Conservation (phyloP, 2,888 invertebrate species). For the Helleia helle region DNA sequence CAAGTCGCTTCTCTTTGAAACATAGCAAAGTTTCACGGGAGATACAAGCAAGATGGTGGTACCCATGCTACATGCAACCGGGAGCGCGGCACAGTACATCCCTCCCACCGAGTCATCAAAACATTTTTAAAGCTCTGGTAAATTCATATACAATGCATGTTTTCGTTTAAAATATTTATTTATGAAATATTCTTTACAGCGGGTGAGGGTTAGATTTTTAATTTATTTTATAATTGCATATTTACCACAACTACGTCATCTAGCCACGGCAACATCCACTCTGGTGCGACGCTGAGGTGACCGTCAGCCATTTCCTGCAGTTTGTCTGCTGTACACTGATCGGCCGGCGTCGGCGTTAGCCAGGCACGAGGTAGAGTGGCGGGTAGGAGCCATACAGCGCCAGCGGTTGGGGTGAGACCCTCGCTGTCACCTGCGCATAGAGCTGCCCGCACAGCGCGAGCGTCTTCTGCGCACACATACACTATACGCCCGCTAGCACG, state of each 20-base stretch:
- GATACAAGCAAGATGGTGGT: too few species aligned
- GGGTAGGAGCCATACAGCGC: slow-evolving; percentile 91
- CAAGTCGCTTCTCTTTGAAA: too few species aligned
- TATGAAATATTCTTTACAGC: too few species aligned
- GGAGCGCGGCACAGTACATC: too few species aligned
- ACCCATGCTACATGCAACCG: too few species aligned
- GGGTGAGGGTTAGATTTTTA: too few species aligned
- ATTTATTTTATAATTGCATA: background rate
- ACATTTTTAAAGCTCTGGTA: too few species aligned
- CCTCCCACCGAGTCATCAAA: too few species aligned
- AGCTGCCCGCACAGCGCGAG: slow-evolving; percentile 80
- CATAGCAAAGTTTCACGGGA: too few species aligned
- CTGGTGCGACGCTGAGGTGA: slow-evolving; percentile 36
- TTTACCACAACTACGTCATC: slow-evolving; percentile 13
- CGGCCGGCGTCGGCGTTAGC: slow-evolving; percentile 75
- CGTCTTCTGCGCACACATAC: slow-evolving; percentile 85
- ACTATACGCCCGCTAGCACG: slow-evolving; percentile 78
- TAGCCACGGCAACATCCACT: slow-evolving; percentile 38
- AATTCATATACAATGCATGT: too few species aligned
- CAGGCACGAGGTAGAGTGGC: slow-evolving; percentile 79
- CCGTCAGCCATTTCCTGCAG: slow-evolving; percentile 32
- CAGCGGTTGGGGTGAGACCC: slow-evolving; percentile 79
- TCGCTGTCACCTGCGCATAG: slow-evolving; percentile 86
- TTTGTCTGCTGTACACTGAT: slow-evolving; percentile 57
- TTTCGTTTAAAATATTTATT: too few species aligned